Base-by-base conservation (phyloP, 2,888 invertebrate genomes). In the Bembecia ichneumoniformis region DNA sequence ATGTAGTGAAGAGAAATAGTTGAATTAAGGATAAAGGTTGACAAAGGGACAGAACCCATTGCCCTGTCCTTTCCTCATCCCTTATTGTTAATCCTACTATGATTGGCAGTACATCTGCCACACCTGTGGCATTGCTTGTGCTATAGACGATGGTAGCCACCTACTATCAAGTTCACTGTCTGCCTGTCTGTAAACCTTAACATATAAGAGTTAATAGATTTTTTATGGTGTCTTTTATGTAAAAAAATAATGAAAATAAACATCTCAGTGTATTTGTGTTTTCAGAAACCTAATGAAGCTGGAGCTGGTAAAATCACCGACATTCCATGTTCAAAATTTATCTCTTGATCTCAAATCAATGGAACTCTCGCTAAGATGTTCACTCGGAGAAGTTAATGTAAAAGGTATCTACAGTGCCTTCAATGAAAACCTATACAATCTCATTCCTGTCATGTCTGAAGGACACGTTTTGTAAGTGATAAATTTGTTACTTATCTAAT, bases 351-450 rank as follows among this genome's bases (percentile, higher is more conserved):
- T 87, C 11, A 82, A 83, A 51, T 82, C 79, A n/a, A 84, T 86
- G 84, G 66, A 66, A 1, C 64, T 87, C 3, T 60, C 66, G 5
- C 58, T 87, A 35, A 59, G 71, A 11, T 86, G 87, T 57, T 83
- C 86, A 0, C 69, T 87, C 0, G 87, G 87, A n/a, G 87, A 86
- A 58, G 82, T 87, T 43, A 77, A 70, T 62, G 68, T 86, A 0
- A 79, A 77, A 55, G 87, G 86, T 7, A 63, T 84, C 20, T 87
- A 86, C 57, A 81, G 82, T 64, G 86, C 87, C 44, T 84, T 80
- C 56, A 87, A 86, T 65, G 87, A 87, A 50, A 86, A 86, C 62
- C 71, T 87, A 2, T 86, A 82, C 55, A 86, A 86, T 57, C 68
- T 87, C 40, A 79, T 86, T 56, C 87, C 87, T 2, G 83, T 86